Percentiles rank a stretch among this genome's conserved stretches.
These are phyloP conservation scores for Microcebus griseorufus DNA, from an alignment of 2,113 vertebrate species.

Conservation along the genomic window DNA sequence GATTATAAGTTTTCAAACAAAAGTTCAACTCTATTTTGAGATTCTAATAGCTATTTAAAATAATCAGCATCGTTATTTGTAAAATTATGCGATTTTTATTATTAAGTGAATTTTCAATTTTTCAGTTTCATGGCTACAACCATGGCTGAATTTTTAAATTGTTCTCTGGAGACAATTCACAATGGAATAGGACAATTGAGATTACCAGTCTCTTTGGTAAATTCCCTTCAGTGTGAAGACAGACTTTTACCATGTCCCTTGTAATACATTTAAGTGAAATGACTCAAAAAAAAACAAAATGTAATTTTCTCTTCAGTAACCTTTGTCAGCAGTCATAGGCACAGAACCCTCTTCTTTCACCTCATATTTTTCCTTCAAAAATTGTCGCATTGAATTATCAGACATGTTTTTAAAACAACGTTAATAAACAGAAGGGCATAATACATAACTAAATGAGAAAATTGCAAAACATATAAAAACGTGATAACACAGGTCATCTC, in stretches of 20 bases:
- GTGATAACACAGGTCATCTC: background rate
- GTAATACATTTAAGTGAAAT: background rate
- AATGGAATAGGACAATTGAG: background rate
- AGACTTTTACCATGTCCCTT: background rate
- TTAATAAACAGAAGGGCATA: background rate
- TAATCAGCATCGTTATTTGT: background rate
- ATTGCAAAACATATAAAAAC: background rate
- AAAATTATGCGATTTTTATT: background rate
- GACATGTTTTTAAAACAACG: background rate
- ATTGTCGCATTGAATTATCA: background rate
- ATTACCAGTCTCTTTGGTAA: background rate
- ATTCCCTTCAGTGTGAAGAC: background rate
- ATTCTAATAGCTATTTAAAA: background rate
- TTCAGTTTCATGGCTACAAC: background rate
- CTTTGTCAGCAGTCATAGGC: background rate
- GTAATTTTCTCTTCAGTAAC: background rate
- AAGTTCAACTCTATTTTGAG: background rate
- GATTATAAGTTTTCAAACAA: background rate
- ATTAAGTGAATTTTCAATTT: background rate
- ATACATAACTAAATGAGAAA: background rate
- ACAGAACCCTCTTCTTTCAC: background rate
- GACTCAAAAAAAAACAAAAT: background rate
- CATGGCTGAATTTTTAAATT: background rate
- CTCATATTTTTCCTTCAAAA: background rate
- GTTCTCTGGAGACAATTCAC: background rate